phyloP scores from a whole-genome alignment of 1,140 invertebrate species.

The Hycleus cichorii region DNA sequence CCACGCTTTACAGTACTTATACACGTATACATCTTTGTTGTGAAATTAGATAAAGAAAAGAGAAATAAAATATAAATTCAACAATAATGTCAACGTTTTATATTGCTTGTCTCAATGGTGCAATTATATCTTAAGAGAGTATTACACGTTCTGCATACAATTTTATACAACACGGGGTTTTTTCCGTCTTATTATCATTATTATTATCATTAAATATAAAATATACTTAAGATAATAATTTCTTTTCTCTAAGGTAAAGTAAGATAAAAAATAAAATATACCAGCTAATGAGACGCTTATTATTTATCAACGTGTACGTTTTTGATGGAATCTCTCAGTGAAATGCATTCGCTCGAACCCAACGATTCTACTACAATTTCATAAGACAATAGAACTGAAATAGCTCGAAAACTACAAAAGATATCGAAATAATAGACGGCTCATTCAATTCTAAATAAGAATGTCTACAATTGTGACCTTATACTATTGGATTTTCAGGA shows the following conservation, averaged over 20 bases:
- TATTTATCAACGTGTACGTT: too few relatives aligned
- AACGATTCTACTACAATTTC: too few relatives aligned
- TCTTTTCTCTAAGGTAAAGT: neutral
- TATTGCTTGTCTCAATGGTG: slow-evolving; percentile 7
- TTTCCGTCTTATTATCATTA: neutral
- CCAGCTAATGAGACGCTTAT: too few relatives aligned
- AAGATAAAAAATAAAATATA: too few relatives aligned
- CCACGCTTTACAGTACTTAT: neutral
- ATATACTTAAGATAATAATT: neutral
- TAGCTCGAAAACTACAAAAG: too few relatives aligned
- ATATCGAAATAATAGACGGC: too few relatives aligned
- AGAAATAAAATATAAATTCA: neutral
- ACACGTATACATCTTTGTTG: neutral
- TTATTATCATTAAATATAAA: neutral
- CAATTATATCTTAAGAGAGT: slow-evolving; percentile 11
- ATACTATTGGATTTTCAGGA: too few relatives aligned
- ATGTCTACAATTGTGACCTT: too few relatives aligned
- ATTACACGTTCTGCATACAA: slow-evolving; percentile 13
- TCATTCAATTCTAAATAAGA: too few relatives aligned
- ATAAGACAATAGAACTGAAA: too few relatives aligned
- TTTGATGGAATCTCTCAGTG: too few relatives aligned
- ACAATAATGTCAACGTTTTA: slow-evolving; percentile 15
- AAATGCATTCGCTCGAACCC: too few relatives aligned
- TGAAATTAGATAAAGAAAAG: slow-evolving; percentile 14
- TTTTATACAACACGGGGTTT: neutral